phyloP scores from a whole-genome alignment of 2,888 invertebrate species.

The Bombylius major region DNA sequence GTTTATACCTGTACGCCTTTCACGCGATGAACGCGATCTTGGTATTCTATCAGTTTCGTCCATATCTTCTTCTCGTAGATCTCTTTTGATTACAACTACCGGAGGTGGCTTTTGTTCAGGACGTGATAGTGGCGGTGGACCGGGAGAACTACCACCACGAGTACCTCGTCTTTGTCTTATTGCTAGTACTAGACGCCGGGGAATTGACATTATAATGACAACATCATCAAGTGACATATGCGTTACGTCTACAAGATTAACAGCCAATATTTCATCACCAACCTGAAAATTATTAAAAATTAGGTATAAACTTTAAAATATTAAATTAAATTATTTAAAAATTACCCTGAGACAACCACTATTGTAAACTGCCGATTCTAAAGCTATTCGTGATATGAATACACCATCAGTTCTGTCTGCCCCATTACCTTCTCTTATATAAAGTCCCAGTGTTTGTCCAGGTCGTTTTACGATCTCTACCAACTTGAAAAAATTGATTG shows the following conservation, averaged over 20 bases:
- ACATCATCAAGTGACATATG: slow-evolving; percentile 98
- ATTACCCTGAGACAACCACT: slow-evolving; percentile 82
- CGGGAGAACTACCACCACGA: slow-evolving; percentile 36
- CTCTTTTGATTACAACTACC: slow-evolving; percentile 81
- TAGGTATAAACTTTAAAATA: background rate
- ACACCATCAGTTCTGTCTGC: slow-evolving; percentile 89
- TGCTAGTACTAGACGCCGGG: slow-evolving; percentile 84
- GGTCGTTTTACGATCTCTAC: slow-evolving; percentile 99
- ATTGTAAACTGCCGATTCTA: slow-evolving; percentile 93
- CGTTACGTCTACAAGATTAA: slow-evolving; percentile 94
- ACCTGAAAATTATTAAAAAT: slow-evolving; percentile 42
- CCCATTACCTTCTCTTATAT: slow-evolving; percentile 99
- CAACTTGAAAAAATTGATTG: slow-evolving; percentile 41
- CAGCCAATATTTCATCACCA: slow-evolving; percentile 95
- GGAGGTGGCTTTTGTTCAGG: slow-evolving; percentile 80
- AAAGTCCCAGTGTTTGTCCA: slow-evolving; percentile 94
- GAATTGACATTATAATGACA: slow-evolving; percentile 98
- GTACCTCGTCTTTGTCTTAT: slow-evolving; percentile 73
- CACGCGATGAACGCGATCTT: slow-evolving; percentile 37
- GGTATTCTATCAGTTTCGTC: slow-evolving; percentile 47
- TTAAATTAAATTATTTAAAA: background rate
- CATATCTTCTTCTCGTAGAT: slow-evolving; percentile 68
- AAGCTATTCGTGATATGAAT: slow-evolving; percentile 89
- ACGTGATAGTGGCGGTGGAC: slow-evolving; percentile 42
- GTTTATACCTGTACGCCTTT: slow-evolving; percentile 39